Conservation (phyloP, 2,888 invertebrate species). For the Drosophila recens region DNA sequence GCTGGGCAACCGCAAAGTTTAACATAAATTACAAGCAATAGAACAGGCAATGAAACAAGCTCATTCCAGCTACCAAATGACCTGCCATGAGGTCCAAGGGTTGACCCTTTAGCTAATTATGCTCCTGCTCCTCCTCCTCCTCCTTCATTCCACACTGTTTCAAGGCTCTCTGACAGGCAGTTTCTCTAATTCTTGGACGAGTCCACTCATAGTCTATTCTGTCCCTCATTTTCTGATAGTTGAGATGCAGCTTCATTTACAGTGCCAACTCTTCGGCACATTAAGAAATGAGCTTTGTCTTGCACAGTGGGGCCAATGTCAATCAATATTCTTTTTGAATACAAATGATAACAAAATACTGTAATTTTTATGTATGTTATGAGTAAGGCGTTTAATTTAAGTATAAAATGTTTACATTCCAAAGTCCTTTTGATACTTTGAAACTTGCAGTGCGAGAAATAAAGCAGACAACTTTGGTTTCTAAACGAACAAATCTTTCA, state of each 20-base stretch:
- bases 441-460: too few relatives aligned
- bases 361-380: too few relatives aligned
- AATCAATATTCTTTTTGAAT: too few relatives aligned
- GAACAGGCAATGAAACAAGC: slow-evolving; percentile 47
- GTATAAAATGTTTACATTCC: too few relatives aligned
- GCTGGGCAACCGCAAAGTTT: slow-evolving; percentile 60
- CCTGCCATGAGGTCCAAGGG: slow-evolving; percentile 26
- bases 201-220: neutral
- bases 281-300: neutral
- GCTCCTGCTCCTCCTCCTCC: neutral
- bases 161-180: slow-evolving; percentile 11
- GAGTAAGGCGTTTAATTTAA: too few relatives aligned
- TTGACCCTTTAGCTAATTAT: slow-evolving; percentile 43
- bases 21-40: slow-evolving; percentile 68
- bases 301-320: neutral
- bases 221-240: slow-evolving; percentile 1
- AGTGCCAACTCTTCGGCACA: neutral
- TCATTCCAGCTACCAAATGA: slow-evolving; percentile 36
- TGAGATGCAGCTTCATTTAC: slow-evolving; percentile 7
- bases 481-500: too few relatives aligned
- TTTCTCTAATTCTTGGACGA: neutral
- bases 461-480: too few relatives aligned
- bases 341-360: too few relatives aligned
- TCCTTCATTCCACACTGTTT: slow-evolving; percentile 3
- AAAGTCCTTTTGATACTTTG: too few relatives aligned